phyloP scores from a whole-genome alignment of 1,140 invertebrate genomes.

The Nasonia vitripennis region DNA sequence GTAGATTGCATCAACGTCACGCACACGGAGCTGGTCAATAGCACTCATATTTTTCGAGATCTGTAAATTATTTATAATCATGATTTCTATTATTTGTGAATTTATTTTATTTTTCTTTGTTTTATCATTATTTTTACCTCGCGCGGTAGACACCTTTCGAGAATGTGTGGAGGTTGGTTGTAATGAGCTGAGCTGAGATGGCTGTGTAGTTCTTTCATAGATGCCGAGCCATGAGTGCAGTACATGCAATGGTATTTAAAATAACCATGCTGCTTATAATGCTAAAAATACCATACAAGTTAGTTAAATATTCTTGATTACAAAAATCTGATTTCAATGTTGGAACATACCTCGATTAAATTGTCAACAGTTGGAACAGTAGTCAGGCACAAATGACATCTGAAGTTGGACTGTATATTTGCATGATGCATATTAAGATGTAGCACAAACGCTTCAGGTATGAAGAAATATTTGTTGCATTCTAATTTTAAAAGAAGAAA shows the following conservation, averaged over 20 bases:
- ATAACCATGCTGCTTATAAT: constrained; percentile 72
- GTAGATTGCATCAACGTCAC: constrained; percentile 61
- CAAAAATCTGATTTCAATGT: background rate
- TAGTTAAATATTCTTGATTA: background rate
- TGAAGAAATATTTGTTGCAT: constrained; percentile 68
- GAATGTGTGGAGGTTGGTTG: constrained; percentile 69
- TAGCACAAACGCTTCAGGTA: constrained; percentile 66
- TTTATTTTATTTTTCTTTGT: background rate
- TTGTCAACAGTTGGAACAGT: constrained; percentile 53
- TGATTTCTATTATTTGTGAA: background rate
- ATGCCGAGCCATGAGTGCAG: constrained; percentile 72
- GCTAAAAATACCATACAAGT: constrained; percentile 56
- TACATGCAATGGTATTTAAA: constrained; percentile 76
- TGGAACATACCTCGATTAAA: constrained; percentile 61
- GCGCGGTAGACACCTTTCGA: constrained; percentile 67
- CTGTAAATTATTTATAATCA: constrained; percentile 52
- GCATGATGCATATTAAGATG: constrained; percentile 69
- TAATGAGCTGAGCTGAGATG: constrained; percentile 74
- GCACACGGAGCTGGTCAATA: constrained; percentile 64
- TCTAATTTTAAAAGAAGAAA: constrained; percentile 57
- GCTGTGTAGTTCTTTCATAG: constrained; percentile 67
- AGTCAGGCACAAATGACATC: constrained; percentile 66
- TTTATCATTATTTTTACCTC: constrained; percentile 56
- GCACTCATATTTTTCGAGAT: constrained; percentile 59
- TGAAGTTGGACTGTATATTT: constrained; percentile 54